Evolutionary conservation across 2,113 vertebrate species (phyloP), one percentile per base, ranked within the genome.

Genomic region (Apus apus): DNA sequence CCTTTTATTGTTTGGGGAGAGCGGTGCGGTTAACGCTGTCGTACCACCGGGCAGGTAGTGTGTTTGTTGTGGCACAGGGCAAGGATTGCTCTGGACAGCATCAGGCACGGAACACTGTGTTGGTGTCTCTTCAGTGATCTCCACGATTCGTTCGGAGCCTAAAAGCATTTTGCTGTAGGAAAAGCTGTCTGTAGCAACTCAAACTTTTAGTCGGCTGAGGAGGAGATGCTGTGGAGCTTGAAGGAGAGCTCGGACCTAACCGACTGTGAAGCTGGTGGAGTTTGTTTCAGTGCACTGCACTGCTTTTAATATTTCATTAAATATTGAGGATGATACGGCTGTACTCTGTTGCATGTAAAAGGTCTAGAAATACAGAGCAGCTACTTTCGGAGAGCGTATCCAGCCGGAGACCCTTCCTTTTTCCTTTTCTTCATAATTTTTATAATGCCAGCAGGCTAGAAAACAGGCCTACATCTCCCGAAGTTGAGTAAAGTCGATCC

Each of bases 181-280:
- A 79, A 87, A 86, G 85, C 84, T 46, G 64, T 48, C 60, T n/a
- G 75, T 93, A 74, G 91, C 46, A 72, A 9, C 88, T 93, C 78
- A 95, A 96, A 97, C 96, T 98, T 98, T 98, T 97, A 91, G 91
- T 97, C 82, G 51, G 93, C 89, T 50, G 70, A 79, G 75, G 29
- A 21, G 62, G 77, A 92, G 84, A 94, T 94, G 95, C 93, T 93
- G 82, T 46, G 65, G 86, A 94, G 91, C 62, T 89, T 5, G 30
- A 50, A 56, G 79, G 85, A 84, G 89, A 87, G 65, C 40, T 27
- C 4, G 26, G 66, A 73, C 72, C 51, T 54, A 30, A 58, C 70
- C 8, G 32, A 16, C 92, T 71, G 71, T 15, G 71, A 95, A 95
- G 73, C 90, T 85, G 58, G 72, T 13, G 45, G 97, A 97, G 96